Base-by-base conservation (phyloP, 2,113 vertebrate species). In the Pelobates fuscus region DNA sequence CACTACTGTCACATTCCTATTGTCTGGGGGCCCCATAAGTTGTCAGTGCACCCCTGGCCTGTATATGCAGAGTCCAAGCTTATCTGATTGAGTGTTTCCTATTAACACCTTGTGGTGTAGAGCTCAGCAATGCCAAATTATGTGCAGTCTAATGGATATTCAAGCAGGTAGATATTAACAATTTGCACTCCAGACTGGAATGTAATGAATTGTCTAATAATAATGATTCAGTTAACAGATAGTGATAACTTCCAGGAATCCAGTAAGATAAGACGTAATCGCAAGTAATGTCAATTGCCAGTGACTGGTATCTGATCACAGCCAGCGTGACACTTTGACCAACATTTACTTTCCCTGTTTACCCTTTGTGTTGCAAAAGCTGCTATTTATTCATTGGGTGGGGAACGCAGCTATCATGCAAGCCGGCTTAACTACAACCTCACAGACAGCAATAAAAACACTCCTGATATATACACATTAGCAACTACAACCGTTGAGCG, bases 311-410 rank as follows among this genome's bases (percentile, higher is more conserved):
- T 55, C 52, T 55, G 21, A 23, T 55, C n/a, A 41, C 20, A 1
- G 26, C 26, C 46, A 69, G 21, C n/a, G 8, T 14, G 21, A 30
- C 30, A 30, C 29, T 24, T 37, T 14, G 20, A 32, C 18, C 55
- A 14, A 55, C 52, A 44, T 61, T 61, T 46, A 71, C 58, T 66
- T 43, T 43, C 30, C 20, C 20, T 74, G 63, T 74, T 65, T 65
- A 57, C 71, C 49, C 52, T 55, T 7, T 17, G 4, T 65, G 44
- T 27, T 57, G 32, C 55, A 74, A 74, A 74, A 65, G 46, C 20
- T 14, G 49, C 49, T 66, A 46, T 74, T 55, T 74, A 66, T 23
- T 65, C 20, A 17, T 15, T 52, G 63, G 71, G 71, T 43, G 71
- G 61, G 24, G 60, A 57, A 43, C 20, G 27, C 27, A 17, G 69